phyloP scores from a whole-genome alignment of 2,888 invertebrate genomes.

The Limnephilus lunatus region DNA sequence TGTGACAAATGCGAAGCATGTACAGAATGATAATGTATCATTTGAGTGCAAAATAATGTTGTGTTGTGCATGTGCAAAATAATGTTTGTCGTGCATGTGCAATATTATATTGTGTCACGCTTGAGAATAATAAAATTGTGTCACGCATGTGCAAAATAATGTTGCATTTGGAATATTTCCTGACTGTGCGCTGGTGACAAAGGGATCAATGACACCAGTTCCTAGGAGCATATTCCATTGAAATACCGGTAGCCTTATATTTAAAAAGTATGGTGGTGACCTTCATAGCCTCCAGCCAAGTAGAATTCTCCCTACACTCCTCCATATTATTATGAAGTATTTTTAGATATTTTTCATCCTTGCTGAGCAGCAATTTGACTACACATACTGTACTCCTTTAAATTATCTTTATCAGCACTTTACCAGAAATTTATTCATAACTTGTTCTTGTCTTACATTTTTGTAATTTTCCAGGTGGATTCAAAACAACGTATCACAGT shows the following conservation, averaged over 20 bases:
- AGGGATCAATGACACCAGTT: no score
- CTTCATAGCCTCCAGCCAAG: neutral
- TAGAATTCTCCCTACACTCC: neutral
- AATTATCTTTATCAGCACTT: neutral
- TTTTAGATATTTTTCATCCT: neutral
- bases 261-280: neutral
- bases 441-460: neutral
- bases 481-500: conserved; percentile 99
- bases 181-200: no score
- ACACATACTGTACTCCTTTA: neutral
- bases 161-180: no score
- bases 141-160: no score
- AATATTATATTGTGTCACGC: no score
- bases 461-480: conserved; percentile 82
- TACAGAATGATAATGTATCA: no score
- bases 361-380: neutral
- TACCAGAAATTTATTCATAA: neutral
- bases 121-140: no score
- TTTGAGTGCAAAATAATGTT: no score
- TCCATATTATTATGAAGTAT: neutral
- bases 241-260: neutral
- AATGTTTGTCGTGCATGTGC: no score
- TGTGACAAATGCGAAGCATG: no score
- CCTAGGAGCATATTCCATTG: no score
- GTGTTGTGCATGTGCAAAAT: no score